These are phyloP conservation scores for Drosophila limbata DNA, from an alignment of 2,888 invertebrate genomes.

Conservation along the genomic window DNA sequence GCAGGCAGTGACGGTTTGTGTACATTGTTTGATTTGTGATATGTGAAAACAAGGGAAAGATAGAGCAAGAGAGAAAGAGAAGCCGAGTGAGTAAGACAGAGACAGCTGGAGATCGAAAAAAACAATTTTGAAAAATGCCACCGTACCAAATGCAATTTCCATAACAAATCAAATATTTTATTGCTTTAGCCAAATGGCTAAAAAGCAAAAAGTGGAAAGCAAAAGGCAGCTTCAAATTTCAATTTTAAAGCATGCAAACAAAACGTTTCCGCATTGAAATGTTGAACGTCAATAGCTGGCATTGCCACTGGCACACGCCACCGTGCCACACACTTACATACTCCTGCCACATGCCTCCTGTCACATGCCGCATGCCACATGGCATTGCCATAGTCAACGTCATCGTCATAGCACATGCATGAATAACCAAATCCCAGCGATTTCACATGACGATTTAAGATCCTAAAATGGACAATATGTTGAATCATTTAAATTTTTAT, in stretches of 20 bases:
- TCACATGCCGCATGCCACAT: constrained; percentile 2
- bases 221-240: constrained; percentile 49
- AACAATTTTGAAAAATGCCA: constrained; percentile 44
- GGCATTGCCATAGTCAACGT: constrained; percentile 8
- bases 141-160: constrained; percentile 71
- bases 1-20: constrained; percentile 15
- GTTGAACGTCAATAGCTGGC: constrained; percentile 41
- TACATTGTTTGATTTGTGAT: constrained; percentile 51
- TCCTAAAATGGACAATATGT: constrained; percentile 45
- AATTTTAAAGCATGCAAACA: constrained; percentile 51
- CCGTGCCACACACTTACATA: constrained; percentile 1
- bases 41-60: constrained; percentile 4
- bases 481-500: constrained; percentile 52
- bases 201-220: constrained; percentile 35
- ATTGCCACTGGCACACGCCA: constrained; percentile 22
- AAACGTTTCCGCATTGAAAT: constrained; percentile 43
- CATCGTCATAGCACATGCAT: constrained; percentile 16
- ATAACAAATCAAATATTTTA: constrained; percentile 79
- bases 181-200: constrained; percentile 55
- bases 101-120: constrained; percentile 19
- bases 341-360: not conserved
- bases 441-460: constrained; percentile 48
- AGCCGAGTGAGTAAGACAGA: not conserved
- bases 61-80: not conserved
- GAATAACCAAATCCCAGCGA: constrained; percentile 28